These are phyloP conservation scores for Nezara viridula DNA, from an alignment of 2,888 invertebrate species.

Conservation along the genomic window DNA sequence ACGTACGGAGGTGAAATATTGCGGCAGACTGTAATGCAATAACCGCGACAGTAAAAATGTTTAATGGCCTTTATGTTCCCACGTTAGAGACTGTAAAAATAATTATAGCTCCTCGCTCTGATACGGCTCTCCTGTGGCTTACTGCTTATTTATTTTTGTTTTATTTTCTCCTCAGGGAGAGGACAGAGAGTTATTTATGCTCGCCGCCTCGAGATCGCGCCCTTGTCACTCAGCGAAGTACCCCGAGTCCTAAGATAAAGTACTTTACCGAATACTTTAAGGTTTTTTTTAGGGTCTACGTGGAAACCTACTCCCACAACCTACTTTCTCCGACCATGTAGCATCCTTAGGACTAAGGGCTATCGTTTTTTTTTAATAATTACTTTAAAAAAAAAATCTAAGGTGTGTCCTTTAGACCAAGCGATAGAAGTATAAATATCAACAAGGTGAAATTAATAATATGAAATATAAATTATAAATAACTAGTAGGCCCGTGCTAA, in stretches of 20 bases:
- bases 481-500: too few species aligned
- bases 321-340: background rate
- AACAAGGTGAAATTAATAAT: too few species aligned
- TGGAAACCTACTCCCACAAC: background rate
- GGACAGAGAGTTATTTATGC: background rate
- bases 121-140: background rate
- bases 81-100: background rate
- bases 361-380: background rate
- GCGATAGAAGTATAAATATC: too few species aligned
- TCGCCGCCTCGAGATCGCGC: background rate
- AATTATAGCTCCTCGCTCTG: background rate
- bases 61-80: slow-evolving; percentile 13
- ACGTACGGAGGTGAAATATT: background rate
- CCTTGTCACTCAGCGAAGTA: background rate
- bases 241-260: background rate
- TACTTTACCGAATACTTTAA: background rate
- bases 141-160: background rate
- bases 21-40: background rate
- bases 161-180: background rate
- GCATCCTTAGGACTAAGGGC: background rate
- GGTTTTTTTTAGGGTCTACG: background rate
- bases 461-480: too few species aligned
- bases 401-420: too few species aligned
- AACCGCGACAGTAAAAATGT: background rate
- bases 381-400: too few species aligned